Evolutionary conservation across 35 echinoderm and acorn worm species (phyloP), one percentile per base, ranked within the genome.

Genomic region (Ophioderma brevispina): DNA sequence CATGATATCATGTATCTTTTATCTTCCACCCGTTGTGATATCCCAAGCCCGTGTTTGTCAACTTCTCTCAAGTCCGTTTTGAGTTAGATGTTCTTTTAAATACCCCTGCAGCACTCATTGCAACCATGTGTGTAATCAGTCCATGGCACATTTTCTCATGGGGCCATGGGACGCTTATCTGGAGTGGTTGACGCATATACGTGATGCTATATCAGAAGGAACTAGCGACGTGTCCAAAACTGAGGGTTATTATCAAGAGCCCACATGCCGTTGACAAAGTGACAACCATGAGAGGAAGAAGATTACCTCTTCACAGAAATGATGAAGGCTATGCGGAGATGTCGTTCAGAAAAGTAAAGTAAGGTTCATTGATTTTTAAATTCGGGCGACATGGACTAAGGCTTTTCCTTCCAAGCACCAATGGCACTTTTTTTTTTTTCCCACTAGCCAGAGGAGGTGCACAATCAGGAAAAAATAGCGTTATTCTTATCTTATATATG

Each of bases 371-470:
- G 81, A 84, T 46, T 39, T 91, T 1, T 91, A n/a, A n/a, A n/a
- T n/a, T n/a, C n/a, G n/a, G n/a, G 89, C 81, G 89, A 91, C 43
- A 76, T 91, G 89, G 82, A 91, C 39, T 33, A 84, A 33, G 81
- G 81, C 11, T 85, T 78, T 76, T 75, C 64, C 17, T n/a, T n/a
- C n/a, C n/a, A n/a, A n/a, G 6, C 89, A 17, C 70, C 89, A 15
- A 91, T 84, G 18, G 40, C 19, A 5, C 28, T 91, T 21, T n/a
- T n/a, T n/a, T n/a, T n/a, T n/a, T n/a, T n/a, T n/a, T n/a, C n/a
- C n/a, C 89, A 91, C 31, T 85, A 85, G 89, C 89, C 89, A 34
- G 17, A 41, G 1, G 81, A 40, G 6, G 81, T 91, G 5, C 76
- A 85, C 37, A 32, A 70, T 36, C 89, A 91, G 31, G 89, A 91